phyloP scores from a whole-genome alignment of 2,888 invertebrate genomes.

The Tolmerus cingulatus region DNA sequence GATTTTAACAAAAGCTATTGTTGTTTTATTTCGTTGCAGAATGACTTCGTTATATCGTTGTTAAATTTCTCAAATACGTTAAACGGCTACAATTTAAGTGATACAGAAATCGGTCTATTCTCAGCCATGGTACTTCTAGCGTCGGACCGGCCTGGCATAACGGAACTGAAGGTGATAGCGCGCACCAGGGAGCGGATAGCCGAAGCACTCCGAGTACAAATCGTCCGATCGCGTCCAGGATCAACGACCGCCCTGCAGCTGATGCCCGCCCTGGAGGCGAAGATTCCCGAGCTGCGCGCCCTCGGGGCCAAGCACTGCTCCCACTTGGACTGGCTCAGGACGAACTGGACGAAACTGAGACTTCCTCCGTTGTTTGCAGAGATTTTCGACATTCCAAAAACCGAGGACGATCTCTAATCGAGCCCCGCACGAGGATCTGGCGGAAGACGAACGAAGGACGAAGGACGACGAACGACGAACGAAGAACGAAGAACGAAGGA shows the following conservation, averaged over 20 bases:
- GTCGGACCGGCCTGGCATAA: constrained; percentile 81
- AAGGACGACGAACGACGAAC: background rate
- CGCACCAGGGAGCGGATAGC: constrained; percentile 81
- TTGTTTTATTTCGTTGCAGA: constrained; percentile 67
- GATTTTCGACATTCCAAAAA: constrained; percentile 94
- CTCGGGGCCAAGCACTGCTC: constrained; percentile 85
- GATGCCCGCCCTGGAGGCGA: constrained; percentile 65
- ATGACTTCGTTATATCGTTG: constrained; percentile 81
- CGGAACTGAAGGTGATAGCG: constrained; percentile 80
- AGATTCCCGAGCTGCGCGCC: constrained; percentile 79
- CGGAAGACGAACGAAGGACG: background rate
- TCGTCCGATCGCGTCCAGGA: constrained; percentile 63
- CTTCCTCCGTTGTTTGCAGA: constrained; percentile 95
- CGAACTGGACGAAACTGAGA: constrained; percentile 83
- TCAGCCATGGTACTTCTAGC: constrained; percentile 85
- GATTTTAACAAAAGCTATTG: constrained; percentile 44
- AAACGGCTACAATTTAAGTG: constrained; percentile 79
- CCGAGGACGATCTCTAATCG: constrained; percentile 71
- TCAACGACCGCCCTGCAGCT: constrained; percentile 62
- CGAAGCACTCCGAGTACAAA: constrained; percentile 87
- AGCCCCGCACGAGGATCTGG: constrained; percentile 12
- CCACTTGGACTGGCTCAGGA: constrained; percentile 89
- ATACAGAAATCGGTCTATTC: constrained; percentile 90
- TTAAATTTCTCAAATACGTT: constrained; percentile 82
- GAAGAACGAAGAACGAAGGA: background rate